A percentile compares a stretch with the other conserved stretches of the same genome.
These are phyloP conservation scores for Tethea ocularis DNA, from an alignment of 2,888 invertebrate species.

Conservation along the genomic window DNA sequence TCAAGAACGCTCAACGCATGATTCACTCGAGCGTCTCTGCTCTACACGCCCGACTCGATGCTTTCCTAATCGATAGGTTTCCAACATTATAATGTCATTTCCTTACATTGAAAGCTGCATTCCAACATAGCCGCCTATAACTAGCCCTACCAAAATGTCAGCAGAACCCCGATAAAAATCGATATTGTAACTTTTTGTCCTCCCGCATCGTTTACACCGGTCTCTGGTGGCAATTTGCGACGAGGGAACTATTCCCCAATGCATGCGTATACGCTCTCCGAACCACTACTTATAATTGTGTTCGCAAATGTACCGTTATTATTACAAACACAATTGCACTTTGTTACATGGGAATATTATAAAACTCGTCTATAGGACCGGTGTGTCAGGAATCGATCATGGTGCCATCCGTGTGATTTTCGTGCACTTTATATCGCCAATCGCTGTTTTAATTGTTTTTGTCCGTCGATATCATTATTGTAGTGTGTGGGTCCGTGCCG, in stretches of 20 bases:
- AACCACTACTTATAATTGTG: constrained; percentile 36
- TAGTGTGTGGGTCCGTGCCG: constrained; percentile 36
- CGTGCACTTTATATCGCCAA: constrained; percentile 57
- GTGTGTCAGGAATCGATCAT: constrained; percentile 47
- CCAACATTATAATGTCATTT: constrained; percentile 20
- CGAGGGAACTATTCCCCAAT: constrained; percentile 58
- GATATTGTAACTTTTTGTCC: constrained; percentile 62
- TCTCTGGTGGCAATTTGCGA: constrained; percentile 53
- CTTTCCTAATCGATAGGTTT: constrained; percentile 34
- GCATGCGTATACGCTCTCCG: constrained; percentile 63
- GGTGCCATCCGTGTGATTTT: constrained; percentile 61
- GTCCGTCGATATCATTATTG: constrained; percentile 50
- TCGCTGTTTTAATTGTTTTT: constrained; percentile 46
- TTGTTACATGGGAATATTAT: constrained; percentile 48
- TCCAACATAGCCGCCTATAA: constrained; percentile 28
- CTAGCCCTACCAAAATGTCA: constrained; percentile 54
- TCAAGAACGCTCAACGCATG: constrained; percentile 48
- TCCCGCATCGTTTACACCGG: constrained; percentile 58
- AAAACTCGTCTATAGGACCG: constrained; percentile 49
- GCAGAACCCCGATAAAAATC: constrained; percentile 55
- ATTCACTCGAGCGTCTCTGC: constrained; percentile 47
- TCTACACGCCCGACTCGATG: constrained; percentile 33
- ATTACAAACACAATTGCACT: constrained; percentile 58
- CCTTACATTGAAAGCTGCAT: constrained; percentile 20
- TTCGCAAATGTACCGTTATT: constrained; percentile 61